Evolutionary conservation across 2,797 vertebrate genomes (phyloP), one percentile per base, ranked within the genome.

Genomic region (Odontamblyopus lacepedii): DNA sequence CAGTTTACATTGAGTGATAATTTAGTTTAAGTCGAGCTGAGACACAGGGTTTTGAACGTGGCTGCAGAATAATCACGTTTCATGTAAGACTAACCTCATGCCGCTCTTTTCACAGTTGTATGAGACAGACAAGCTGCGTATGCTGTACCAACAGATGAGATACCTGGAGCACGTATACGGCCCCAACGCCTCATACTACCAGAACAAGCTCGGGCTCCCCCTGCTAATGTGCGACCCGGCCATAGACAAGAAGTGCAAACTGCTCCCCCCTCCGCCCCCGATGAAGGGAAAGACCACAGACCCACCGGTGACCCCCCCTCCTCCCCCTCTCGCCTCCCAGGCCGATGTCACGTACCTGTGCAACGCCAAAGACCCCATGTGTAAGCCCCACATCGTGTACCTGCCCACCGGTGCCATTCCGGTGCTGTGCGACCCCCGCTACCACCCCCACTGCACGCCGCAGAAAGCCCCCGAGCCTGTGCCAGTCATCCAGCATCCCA

Each of bases 71-170:
- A 57, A 26, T 56, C n/a, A 26, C 26, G 53, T 63, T 61, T 30
- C 1, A 44, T 26, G 11, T 64, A 27, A 7, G 38, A 27, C n/a
- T 50, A 15, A 27, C 15, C 63, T 18, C 29, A 3, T n/a, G 11
- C 29, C 16, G 12, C 50, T 12, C 19, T 0, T n/a, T 44, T 70
- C 59, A 78, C 85, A 95, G 95, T 79, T 95, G 51, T 95, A 95
- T 55, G 95, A 95, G 83, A 94, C 95, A 1, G 95, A 95, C 86
- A 91, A 88, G 80, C 92, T 95, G 84, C 83, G 95, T 77, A 94
- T 94, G 89, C 81, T 93, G 72, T 95, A 95, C 89, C 94, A 94
- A 87, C 94, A 95, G 87, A 95, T 95, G 95, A 85, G 94, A 23
- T 85, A 89, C 63, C 85, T 95, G 74, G 95, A 95, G 69, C 79